Evolutionary conservation across 2,888 invertebrate species (phyloP).

Genomic region (Mylabris sibirica): DNA sequence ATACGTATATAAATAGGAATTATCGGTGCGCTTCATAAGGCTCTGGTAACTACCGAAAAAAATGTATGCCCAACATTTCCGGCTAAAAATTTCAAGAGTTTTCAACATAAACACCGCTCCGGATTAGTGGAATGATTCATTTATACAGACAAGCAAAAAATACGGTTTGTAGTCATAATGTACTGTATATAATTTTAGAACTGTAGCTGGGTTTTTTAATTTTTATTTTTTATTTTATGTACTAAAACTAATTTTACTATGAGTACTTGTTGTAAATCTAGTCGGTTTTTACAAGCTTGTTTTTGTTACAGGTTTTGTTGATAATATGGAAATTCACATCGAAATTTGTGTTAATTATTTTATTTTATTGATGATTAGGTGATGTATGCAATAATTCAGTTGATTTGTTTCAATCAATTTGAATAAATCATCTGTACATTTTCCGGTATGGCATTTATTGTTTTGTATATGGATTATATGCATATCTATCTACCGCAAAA

Average conservation of each 20-base stretch:
- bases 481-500: neutral
- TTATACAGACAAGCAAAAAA: neutral
- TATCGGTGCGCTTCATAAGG: neutral
- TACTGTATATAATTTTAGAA: neutral
- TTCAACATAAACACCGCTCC: neutral
- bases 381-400: neutral
- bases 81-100: neutral
- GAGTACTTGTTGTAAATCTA: neutral
- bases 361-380: neutral
- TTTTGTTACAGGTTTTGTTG: neutral
- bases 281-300: neutral
- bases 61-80: neutral
- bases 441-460: neutral
- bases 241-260: neutral
- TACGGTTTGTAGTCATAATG: neutral
- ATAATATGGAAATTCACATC: neutral
- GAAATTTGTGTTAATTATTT: neutral
- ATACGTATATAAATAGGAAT: neutral
- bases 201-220: neutral
- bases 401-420: neutral
- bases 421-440: neutral
- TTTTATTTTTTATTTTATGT: neutral
- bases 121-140: neutral
- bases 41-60: neutral
- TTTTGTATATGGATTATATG: neutral